These are phyloP conservation scores for Oxygymnocypris stewartii DNA, from an alignment of 2,113 vertebrate genomes.

Conservation along the genomic window DNA sequence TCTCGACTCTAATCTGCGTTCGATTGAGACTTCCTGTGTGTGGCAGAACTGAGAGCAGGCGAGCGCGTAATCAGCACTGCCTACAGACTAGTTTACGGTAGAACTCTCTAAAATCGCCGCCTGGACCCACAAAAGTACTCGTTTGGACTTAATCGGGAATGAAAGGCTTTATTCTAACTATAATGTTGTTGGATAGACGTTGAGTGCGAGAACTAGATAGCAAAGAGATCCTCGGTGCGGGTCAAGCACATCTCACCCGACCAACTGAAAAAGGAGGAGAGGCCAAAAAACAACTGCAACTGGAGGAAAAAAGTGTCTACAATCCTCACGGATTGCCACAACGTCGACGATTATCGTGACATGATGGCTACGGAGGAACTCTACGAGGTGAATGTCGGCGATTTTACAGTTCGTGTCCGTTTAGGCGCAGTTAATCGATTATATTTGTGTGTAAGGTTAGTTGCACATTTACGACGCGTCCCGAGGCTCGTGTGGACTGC, in stretches of 20 bases:
- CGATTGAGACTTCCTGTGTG: constrained; percentile 50
- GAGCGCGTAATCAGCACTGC: constrained; percentile 47
- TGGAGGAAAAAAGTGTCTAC: constrained; percentile 49
- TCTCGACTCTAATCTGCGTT: constrained; percentile 34
- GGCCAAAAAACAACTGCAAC: constrained; percentile 44
- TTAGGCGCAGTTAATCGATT: not conserved
- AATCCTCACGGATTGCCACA: constrained; percentile 48
- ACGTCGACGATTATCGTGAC: constrained; percentile 49
- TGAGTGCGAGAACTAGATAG: constrained; percentile 2
- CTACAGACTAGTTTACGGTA: constrained; percentile 34
- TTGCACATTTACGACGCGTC: constrained; percentile 16
- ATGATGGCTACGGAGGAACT: constrained; percentile 75
- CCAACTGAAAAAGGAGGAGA: constrained; percentile 42
- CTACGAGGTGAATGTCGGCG: constrained; percentile 67
- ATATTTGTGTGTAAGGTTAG: not conserved
- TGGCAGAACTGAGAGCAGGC: constrained; percentile 24
- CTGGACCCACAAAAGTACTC: constrained; percentile 32
- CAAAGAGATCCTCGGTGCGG: not conserved
- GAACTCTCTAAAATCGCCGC: constrained; percentile 31
- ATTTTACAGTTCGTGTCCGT: not conserved
- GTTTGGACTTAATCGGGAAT: not conserved
- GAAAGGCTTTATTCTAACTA: not conserved
- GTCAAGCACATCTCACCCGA: not conserved
- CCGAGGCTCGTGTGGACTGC: constrained; percentile 18
- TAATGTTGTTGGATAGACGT: constrained; percentile 12